Evolutionary conservation across 1,140 invertebrate species (phyloP).

Genomic region (Ylistrum balloti): DNA sequence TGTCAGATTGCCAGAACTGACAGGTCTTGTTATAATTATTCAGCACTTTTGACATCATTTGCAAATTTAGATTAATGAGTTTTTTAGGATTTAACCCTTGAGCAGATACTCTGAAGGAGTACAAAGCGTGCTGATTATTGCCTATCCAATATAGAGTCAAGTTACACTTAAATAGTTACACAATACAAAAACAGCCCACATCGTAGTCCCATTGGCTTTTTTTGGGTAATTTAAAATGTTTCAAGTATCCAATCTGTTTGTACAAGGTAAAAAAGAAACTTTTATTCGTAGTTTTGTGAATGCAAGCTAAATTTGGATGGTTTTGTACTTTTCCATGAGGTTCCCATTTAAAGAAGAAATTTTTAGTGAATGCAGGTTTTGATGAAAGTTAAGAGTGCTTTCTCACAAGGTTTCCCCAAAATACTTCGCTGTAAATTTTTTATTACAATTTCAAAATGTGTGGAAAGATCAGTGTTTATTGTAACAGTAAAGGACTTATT

Average conservation of each 20-base stretch:
- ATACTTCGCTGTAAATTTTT: too few species aligned
- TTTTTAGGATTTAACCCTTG: not conserved
- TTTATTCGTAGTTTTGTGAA: not conserved
- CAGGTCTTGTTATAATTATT: not conserved
- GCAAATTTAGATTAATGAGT: constrained; percentile 5
- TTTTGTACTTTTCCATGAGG: not conserved
- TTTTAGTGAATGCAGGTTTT: too few species aligned
- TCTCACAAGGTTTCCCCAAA: too few species aligned
- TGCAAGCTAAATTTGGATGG: not conserved
- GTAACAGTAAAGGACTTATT: too few species aligned
- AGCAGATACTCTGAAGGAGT: not conserved
- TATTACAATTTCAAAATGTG: too few species aligned
- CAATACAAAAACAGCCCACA: not conserved
- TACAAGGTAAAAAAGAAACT: not conserved
- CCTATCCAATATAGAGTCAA: not conserved
- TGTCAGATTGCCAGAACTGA: not conserved
- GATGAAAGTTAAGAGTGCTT: too few species aligned
- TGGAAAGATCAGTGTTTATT: too few species aligned
- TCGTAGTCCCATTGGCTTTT: not conserved
- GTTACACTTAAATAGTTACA: not conserved
- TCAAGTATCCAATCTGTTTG: not conserved
- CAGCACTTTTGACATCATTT: not conserved
- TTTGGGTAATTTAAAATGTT: not conserved
- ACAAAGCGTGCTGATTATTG: not conserved
- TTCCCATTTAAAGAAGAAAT: not conserved